These are phyloP conservation scores for Tympanuchus pallidicinctus DNA, from an alignment of 2,113 vertebrate genomes.

Conservation along the genomic window DNA sequence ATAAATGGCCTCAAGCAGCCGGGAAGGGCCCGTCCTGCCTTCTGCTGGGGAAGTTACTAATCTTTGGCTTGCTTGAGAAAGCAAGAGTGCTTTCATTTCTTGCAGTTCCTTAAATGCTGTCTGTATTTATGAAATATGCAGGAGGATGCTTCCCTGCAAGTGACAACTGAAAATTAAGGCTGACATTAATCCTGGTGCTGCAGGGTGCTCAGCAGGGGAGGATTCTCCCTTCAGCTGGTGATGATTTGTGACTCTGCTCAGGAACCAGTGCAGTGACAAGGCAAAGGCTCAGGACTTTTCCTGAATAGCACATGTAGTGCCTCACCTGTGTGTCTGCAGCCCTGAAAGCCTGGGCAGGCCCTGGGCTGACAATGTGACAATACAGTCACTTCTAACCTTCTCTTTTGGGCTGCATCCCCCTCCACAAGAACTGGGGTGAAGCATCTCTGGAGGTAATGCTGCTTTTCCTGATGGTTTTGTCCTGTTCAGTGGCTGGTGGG, in stretches of 20 bases:
- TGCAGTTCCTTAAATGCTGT: slow-evolving; percentile 4
- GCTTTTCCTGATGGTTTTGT: background rate
- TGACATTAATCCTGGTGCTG: slow-evolving; percentile 26
- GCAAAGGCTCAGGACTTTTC: background rate
- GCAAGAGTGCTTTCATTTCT: background rate
- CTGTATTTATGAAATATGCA: slow-evolving; percentile 30
- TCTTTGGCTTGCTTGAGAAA: background rate
- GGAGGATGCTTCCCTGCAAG: background rate
- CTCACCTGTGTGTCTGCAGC: background rate
- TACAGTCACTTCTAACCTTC: background rate
- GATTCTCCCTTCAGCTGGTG: background rate
- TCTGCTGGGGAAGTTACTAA: slow-evolving; percentile 24
- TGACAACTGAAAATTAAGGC: slow-evolving; percentile 26
- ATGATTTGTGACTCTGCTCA: background rate
- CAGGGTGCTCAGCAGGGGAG: background rate
- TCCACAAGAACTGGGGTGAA: background rate
- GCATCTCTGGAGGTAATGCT: background rate
- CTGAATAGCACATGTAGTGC: background rate
- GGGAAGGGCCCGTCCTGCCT: slow-evolving; percentile 36
- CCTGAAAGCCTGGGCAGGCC: background rate
- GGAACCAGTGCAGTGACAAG: background rate
- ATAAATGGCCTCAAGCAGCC: background rate
- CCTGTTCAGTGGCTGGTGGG: background rate
- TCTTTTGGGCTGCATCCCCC: background rate
- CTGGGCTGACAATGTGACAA: background rate